Percentiles rank a stretch among this genome's conserved stretches.
Conservation (phyloP, 2,113 vertebrate genomes). For the Taxidea taxus region DNA sequence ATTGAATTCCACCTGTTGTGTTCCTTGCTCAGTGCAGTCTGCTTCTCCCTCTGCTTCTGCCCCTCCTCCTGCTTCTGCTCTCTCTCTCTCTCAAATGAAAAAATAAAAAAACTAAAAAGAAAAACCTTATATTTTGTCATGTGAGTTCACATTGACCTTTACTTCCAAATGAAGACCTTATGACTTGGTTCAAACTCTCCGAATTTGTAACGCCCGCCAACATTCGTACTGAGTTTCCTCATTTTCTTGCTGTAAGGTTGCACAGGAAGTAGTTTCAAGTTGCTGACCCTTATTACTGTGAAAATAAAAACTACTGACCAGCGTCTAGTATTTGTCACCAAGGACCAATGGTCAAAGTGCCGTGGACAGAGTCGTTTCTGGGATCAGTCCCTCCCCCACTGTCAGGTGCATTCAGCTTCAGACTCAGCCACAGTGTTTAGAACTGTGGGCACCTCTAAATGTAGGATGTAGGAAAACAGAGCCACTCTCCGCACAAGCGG, state of each 20-base stretch:
- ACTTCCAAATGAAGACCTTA: not conserved
- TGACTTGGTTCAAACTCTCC: not conserved
- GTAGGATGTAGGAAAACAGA: not conserved
- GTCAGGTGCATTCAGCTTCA: not conserved
- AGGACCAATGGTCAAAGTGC: not conserved
- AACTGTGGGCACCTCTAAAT: not conserved
- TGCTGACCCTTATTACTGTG: not conserved
- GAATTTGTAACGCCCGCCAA: not conserved
- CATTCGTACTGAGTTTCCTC: not conserved
- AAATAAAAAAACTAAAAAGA: too few relatives aligned
- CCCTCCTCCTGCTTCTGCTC: too few relatives aligned
- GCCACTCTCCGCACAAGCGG: not conserved
- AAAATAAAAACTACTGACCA: not conserved
- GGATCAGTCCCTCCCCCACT: not conserved
- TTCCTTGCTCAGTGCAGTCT: too few relatives aligned
- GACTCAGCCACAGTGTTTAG: not conserved
- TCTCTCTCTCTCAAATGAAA: too few relatives aligned
- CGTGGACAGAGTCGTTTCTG: not conserved
- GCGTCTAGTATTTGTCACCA: not conserved
- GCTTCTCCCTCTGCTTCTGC: too few relatives aligned
- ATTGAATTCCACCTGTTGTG: too few relatives aligned
- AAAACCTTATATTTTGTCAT: not conserved
- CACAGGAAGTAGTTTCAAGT: not conserved
- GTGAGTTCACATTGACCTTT: not conserved
- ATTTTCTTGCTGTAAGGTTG: not conserved